These are phyloP conservation scores for Calameuta idolon DNA, from an alignment of 2,888 invertebrate species.

Conservation along the genomic window DNA sequence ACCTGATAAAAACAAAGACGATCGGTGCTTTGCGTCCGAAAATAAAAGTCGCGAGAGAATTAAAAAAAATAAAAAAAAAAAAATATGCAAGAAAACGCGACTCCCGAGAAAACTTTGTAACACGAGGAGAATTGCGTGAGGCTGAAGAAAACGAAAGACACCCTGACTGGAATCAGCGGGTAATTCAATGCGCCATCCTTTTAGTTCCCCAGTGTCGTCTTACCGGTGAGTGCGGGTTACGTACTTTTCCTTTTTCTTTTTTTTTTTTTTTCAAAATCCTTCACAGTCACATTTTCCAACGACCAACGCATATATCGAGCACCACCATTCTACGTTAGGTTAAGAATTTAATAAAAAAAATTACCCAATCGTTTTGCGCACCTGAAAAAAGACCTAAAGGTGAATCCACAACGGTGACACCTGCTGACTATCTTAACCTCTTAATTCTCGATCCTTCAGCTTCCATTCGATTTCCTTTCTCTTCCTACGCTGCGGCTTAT, in stretches of 20 bases:
- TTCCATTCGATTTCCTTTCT: neutral
- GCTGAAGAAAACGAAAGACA: neutral
- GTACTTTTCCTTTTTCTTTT: neutral
- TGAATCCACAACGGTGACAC: neutral
- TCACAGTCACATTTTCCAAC: neutral
- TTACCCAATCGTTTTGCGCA: neutral
- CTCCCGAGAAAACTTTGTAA: neutral
- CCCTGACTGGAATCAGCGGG: neutral
- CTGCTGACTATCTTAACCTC: neutral
- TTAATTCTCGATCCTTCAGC: neutral
- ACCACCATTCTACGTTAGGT: neutral
- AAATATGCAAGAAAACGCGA: neutral
- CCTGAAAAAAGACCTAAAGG: neutral
- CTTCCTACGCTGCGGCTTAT: neutral
- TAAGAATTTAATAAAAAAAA: too few relatives aligned
- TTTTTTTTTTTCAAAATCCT: neutral
- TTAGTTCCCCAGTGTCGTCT: neutral
- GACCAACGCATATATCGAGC: neutral
- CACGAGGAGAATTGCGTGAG: neutral
- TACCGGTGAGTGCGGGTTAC: neutral
- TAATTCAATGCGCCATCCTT: neutral
- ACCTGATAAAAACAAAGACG: neutral
- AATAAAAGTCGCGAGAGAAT: neutral
- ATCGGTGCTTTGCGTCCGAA: neutral
- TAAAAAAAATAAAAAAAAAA: neutral